Base-by-base conservation (phyloP, 2,888 invertebrate genomes). In the Tinea pellionella region DNA sequence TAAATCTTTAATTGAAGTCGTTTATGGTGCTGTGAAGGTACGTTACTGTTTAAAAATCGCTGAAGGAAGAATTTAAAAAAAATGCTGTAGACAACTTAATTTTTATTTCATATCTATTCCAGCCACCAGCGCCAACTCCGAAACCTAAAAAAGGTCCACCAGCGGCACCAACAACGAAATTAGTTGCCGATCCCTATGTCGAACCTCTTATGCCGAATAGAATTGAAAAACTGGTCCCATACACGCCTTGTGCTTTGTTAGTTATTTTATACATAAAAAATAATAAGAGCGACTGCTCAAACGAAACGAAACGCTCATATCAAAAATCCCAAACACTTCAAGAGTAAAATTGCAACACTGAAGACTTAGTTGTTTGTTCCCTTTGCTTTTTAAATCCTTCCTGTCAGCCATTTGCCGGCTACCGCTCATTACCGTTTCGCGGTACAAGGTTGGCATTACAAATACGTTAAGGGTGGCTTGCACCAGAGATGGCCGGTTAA, bases 1-100 rank as follows among this genome's bases (percentile, higher is more conserved):
- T 3, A 88, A 88, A 66, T 80, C 80, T 18, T 75, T 90, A 7
- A 83, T 89, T 2, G 81, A 89, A 67, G 80, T 85, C 0, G 89
- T 79, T 0, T 90, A 88, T 61, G 81, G 84, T 1, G 78, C 82
- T 61, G 78, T 86, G 0, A 85, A 85, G 78, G 86, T 84, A 55
- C 6, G 24, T 3, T 24, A 18, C 2, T 15, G 4, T 41, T 13
- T 41, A 8, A 41, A 13, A 12, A 3, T 41, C n/a, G n/a, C n/a
- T n/a, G n/a, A 41, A 41, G 9, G 2, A 41, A 41, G 3, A 41
- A 41, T 8, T 6, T 2, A n/a, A 6, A 41, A 41, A 41, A 24
- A 6, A 2, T 24, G 24, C 24, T 24, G 6, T 6, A 6, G 2
- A 3, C 3, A 24, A 24, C 24, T 6, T 6, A 3, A 24, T 6